Conservation (phyloP, 2,888 invertebrate species). For the Rutpela maculata region DNA sequence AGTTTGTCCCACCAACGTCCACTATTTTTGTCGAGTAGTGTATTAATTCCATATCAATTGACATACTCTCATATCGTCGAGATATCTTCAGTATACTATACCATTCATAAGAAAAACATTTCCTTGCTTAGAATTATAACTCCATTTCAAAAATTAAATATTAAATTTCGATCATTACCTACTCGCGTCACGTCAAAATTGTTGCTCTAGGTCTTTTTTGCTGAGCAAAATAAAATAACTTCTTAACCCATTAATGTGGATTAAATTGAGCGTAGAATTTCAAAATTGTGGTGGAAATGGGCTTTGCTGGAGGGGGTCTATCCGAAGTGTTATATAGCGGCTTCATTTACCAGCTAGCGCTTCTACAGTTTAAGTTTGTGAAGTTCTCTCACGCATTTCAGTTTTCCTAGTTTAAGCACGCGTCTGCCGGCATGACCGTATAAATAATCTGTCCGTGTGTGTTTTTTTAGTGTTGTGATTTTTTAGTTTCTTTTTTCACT, state of each 20-base stretch:
- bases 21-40: too few relatives aligned
- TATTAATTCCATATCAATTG: too few relatives aligned
- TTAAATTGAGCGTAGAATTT: slow-evolving; percentile 55
- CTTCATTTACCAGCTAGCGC: slow-evolving; percentile 54
- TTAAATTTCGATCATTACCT: not conserved
- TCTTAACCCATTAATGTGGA: slow-evolving; percentile 49
- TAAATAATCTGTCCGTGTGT: slow-evolving; percentile 50
- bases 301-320: slow-evolving; percentile 48
- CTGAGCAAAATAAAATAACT: slow-evolving; percentile 47
- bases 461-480: slow-evolving; percentile 43
- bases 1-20: too few relatives aligned
- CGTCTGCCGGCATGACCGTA: slow-evolving; percentile 51
- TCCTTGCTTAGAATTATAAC: too few relatives aligned
- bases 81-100: too few relatives aligned
- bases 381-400: slow-evolving; percentile 49
- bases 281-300: slow-evolving; percentile 59
- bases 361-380: slow-evolving; percentile 54
- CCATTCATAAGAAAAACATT: too few relatives aligned
- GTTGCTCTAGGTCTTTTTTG: slow-evolving; percentile 38
- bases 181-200: not conserved
- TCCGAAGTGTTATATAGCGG: slow-evolving; percentile 52
- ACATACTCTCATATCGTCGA: too few relatives aligned
- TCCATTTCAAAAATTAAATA: too few relatives aligned
- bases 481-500: slow-evolving; percentile 43
- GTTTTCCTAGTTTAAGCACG: slow-evolving; percentile 46